Conservation (phyloP, 2,797 vertebrate species). For the Microctenopoma lineatum region DNA sequence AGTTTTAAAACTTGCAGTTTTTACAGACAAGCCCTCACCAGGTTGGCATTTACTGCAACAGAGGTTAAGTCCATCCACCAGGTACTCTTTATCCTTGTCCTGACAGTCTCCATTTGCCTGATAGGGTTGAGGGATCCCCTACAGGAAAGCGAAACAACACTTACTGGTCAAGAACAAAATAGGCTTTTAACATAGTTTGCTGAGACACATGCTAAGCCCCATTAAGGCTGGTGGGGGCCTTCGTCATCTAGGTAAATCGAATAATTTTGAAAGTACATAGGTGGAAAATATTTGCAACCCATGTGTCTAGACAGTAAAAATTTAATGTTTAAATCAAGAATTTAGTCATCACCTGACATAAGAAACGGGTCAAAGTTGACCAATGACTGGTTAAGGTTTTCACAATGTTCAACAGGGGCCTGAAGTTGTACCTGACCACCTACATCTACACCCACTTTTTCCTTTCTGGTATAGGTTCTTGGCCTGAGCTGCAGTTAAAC, state of each 20-base stretch:
- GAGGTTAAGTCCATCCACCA: fast-evolving
- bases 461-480: slow-evolving; percentile 16
- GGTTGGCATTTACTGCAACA: slow-evolving; percentile 82
- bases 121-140: slow-evolving; percentile 66
- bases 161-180: slow-evolving; percentile 5
- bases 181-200: slow-evolving; percentile 6
- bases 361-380: slow-evolving; percentile 7
- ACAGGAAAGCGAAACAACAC: slow-evolving; percentile 21
- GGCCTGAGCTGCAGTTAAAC: slow-evolving; percentile 40
- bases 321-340: slow-evolving; percentile 25
- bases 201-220: slow-evolving; percentile 3
- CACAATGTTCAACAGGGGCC: slow-evolving; percentile 15
- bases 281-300: slow-evolving; percentile 4
- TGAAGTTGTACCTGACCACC: slow-evolving; percentile 26
- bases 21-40: slow-evolving; percentile 63
- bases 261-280: slow-evolving; percentile 12
- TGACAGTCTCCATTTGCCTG: slow-evolving; percentile 37
- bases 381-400: slow-evolving; percentile 4
- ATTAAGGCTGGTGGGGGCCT: background rate
- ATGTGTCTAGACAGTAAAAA: background rate
- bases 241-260: slow-evolving; percentile 1
- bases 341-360: slow-evolving; percentile 21
- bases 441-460: slow-evolving; percentile 41
- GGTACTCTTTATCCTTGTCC: slow-evolving; percentile 46
- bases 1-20: background rate